phyloP scores from a whole-genome alignment of 2,113 vertebrate species.

The Ctenomys sociabilis region DNA sequence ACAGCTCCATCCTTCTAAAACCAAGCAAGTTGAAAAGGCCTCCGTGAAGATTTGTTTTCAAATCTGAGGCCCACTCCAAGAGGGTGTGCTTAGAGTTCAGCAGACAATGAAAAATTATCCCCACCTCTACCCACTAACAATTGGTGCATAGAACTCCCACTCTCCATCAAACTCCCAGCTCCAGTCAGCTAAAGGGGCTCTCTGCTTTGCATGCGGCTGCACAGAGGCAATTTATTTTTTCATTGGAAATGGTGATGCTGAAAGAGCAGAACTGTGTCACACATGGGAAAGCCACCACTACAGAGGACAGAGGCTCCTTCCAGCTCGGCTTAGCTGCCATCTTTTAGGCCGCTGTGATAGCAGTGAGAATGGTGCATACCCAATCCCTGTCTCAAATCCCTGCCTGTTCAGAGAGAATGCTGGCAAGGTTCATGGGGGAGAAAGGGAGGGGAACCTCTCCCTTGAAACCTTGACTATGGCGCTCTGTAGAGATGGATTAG shows the following conservation, averaged over 20 bases:
- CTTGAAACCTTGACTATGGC: conserved; percentile 64
- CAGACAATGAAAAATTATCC: conserved; percentile 77
- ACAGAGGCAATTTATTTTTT: conserved; percentile 79
- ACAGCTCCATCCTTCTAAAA: conserved; percentile 71
- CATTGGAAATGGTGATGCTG: conserved; percentile 70
- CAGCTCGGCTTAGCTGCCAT: conserved; percentile 71
- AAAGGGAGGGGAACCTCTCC: conserved; percentile 47
- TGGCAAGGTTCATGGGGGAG: conserved; percentile 48
- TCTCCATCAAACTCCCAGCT: conserved; percentile 63
- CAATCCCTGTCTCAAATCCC: conserved; percentile 74
- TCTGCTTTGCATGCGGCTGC: conserved; percentile 77
- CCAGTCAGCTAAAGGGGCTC: conserved; percentile 56
- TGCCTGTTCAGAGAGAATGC: conserved; percentile 74
- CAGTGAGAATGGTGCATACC: conserved; percentile 43
- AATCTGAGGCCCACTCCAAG: conserved; percentile 61
- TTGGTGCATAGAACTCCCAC: not conserved
- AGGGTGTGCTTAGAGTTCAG: conserved; percentile 53
- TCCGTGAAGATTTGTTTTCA: conserved; percentile 71
- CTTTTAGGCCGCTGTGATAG: conserved; percentile 66
- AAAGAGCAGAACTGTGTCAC: conserved; percentile 65
- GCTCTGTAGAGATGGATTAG: conserved; percentile 75
- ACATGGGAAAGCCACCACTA: conserved; percentile 69
- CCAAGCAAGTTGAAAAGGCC: conserved; percentile 54
- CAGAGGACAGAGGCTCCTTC: conserved; percentile 62
- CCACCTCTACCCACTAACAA: conserved; percentile 53